Percentiles rank a stretch among this genome's conserved stretches.
Evolutionary conservation across 2,888 invertebrate genomes (phyloP).

Genomic region (Leuctra nigra): DNA sequence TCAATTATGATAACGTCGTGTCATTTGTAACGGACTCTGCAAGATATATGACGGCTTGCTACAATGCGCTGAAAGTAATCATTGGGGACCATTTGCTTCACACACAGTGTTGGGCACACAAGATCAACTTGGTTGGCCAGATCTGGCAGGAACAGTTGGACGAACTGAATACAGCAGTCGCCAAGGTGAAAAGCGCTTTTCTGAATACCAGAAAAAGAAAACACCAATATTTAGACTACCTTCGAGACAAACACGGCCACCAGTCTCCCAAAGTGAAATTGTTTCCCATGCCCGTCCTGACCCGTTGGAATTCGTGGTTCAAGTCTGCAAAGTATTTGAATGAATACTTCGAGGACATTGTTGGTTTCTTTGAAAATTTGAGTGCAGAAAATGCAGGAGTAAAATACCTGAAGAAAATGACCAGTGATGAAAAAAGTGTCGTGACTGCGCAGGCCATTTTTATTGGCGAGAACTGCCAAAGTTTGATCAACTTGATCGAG

Average conservation of each 20-base stretch:
- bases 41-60: slow-evolving; percentile 15
- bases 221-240: slow-evolving; percentile 13
- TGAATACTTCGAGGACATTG: slow-evolving; percentile 15
- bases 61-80: neutral
- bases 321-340: slow-evolving; percentile 11
- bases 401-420: neutral
- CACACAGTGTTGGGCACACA: slow-evolving; percentile 23
- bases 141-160: slow-evolving; percentile 16
- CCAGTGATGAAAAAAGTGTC: neutral
- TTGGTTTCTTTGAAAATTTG: neutral
- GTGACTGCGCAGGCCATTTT: neutral
- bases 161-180: slow-evolving; percentile 18
- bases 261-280: slow-evolving; percentile 15
- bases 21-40: slow-evolving; percentile 19
- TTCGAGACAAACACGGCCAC: neutral
- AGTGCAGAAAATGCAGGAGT: slow-evolving; percentile 9
- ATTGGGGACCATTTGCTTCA: slow-evolving; percentile 6
- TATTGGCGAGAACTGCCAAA: neutral
- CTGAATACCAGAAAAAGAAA: slow-evolving; percentile 20
- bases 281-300: slow-evolving; percentile 23
- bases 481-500: neutral
- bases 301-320: slow-evolving; percentile 24
- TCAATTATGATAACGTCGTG: slow-evolving; percentile 12
- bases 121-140: slow-evolving; percentile 15
- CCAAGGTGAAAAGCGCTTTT: slow-evolving; percentile 20